Evolutionary conservation across 2,888 invertebrate genomes (phyloP).

Genomic region (Lithophane socia): DNA sequence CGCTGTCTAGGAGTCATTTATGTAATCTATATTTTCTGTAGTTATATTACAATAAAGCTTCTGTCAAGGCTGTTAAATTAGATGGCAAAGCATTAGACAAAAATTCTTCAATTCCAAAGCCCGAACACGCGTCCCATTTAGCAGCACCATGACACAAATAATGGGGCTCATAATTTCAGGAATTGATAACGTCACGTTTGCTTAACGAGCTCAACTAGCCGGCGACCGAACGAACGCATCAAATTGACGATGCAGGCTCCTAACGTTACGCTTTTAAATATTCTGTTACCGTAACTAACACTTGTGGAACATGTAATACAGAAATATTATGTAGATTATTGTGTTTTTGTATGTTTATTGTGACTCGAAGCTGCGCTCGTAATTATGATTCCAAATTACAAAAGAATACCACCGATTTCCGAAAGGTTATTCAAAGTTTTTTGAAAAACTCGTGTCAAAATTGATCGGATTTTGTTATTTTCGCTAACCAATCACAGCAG

Average conservation of each 20-base stretch:
- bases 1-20: too few relatives aligned
- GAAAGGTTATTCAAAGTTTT: not conserved
- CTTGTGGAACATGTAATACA: constrained; percentile 29
- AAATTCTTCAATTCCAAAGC: constrained; percentile 48
- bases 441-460: not conserved
- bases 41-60: not conserved
- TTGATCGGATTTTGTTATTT: not conserved
- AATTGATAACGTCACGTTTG: constrained; percentile 82
- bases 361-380: not conserved
- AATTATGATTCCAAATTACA: not conserved
- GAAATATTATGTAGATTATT: not conserved
- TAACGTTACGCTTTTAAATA: constrained; percentile 81
- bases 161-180: constrained; percentile 84
- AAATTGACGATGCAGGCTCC: constrained; percentile 79
- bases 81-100: constrained; percentile 14
- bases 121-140: constrained; percentile 72
- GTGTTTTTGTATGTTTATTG: not conserved
- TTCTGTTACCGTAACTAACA: constrained; percentile 65
- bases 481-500: not conserved
- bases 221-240: constrained; percentile 82
- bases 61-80: constrained; percentile 2
- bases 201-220: constrained; percentile 89
- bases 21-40: not conserved
- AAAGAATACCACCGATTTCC: not conserved
- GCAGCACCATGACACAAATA: constrained; percentile 84